phyloP scores from a whole-genome alignment of 2,797 vertebrate species.

The Peromyscus melanophrys region DNA sequence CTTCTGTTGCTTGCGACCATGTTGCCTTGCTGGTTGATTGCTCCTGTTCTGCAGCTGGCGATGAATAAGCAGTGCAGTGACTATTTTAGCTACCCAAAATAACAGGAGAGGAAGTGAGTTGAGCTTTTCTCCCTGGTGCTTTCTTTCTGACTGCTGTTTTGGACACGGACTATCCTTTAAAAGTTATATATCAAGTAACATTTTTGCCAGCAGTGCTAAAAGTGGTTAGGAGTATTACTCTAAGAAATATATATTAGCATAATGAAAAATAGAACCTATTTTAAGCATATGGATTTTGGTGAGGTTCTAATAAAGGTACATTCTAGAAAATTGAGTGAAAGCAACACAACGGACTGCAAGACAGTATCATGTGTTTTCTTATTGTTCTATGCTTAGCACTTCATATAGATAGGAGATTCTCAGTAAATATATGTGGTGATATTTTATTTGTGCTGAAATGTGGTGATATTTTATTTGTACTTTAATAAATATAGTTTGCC shows the following conservation, averaged over 20 bases:
- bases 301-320: background rate
- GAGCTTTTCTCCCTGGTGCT: background rate
- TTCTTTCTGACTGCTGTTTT: background rate
- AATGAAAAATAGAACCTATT: background rate
- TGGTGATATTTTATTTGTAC: too few relatives aligned
- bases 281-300: background rate
- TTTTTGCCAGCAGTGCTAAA: slow-evolving; percentile 42
- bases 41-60: slow-evolving; percentile 43
- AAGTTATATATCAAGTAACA: slow-evolving; percentile 17
- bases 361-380: background rate
- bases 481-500: too few relatives aligned
- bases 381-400: background rate
- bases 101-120: background rate
- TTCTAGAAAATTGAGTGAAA: background rate
- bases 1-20: background rate
- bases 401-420: background rate
- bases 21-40: background rate
- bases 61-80: slow-evolving; percentile 9
- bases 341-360: background rate
- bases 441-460: too few relatives aligned
- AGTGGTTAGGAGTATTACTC: background rate
- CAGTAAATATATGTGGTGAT: background rate
- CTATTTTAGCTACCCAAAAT: background rate
- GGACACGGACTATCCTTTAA: background rate
- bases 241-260: background rate